Conservation (phyloP, 2,797 vertebrate genomes). For the Gymnoscopelus microlampas region DNA sequence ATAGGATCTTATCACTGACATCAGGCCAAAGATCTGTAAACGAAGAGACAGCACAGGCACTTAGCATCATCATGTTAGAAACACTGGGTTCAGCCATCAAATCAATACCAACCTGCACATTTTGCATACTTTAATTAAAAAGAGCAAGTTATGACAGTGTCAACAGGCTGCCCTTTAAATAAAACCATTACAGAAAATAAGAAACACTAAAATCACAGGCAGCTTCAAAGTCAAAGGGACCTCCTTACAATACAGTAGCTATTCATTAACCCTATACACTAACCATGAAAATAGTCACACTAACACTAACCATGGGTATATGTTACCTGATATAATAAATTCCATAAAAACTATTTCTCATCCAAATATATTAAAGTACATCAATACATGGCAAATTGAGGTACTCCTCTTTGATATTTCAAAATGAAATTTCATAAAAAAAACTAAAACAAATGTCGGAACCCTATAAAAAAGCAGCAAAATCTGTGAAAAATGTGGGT, state of each 20-base stretch:
- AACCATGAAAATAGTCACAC: no score
- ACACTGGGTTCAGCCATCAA: not conserved
- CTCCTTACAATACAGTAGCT: not conserved
- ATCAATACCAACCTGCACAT: not conserved
- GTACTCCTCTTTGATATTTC: no score
- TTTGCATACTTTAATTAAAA: not conserved
- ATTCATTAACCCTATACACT: no score
- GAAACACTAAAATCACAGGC: not conserved
- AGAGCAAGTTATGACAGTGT: not conserved
- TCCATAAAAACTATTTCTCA: no score
- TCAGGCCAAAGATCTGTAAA: conserved; percentile 84
- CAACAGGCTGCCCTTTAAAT: not conserved
- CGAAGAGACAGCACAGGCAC: conserved; percentile 28
- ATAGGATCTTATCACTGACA: conserved; percentile 79
- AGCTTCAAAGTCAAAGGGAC: not conserved
- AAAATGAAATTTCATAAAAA: no score
- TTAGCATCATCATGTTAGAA: not conserved
- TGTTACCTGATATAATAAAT: no score
- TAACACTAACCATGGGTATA: no score
- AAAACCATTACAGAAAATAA: not conserved
- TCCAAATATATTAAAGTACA: no score
- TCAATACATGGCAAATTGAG: no score
- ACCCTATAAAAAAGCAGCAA: no score
- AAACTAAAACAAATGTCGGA: no score
- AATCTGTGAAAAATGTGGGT: no score